Evolutionary conservation across 2,113 vertebrate species (phyloP), one percentile per base, ranked within the genome.

Genomic region (Ciconia boyciana): DNA sequence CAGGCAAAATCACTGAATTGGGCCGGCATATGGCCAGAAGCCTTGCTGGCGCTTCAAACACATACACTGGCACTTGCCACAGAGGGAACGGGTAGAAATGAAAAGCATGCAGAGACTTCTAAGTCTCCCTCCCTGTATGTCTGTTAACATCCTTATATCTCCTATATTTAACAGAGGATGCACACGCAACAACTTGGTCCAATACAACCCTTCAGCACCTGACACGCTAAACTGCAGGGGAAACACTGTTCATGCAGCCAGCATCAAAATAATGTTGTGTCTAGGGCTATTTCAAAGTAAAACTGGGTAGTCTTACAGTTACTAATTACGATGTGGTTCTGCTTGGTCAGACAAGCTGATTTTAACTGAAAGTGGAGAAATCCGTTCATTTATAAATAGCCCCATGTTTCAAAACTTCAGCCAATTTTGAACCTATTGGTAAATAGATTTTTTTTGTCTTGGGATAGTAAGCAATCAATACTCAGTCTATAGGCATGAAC

Each of bases 21-120:
- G 87, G 74, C 66, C 4, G 6, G 75, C 96, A 96, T 91, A 95
- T 93, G 93, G 96, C 78, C 90, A 70, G 87, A 93, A 76, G 58
- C 34, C 71, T 91, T 52, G 52, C 78, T 91, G 93, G 29, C 20
- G 3, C 81, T 96, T 90, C 84, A 55, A 71, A 79, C 41, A 82
- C 83, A 68, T 76, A 87, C 20, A 2, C 44, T 95, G 74, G 78
- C 78, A 90, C 87, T 87, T 87, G 85, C 52, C 74, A 85, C 48
- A 61, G 74, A 87, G 66, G 62, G 78, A 94, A 83, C 0, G 2
- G 21, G 18, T 29, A 70, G 34, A 83, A 94, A 83, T 24, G n/a
- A 83, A 89, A 96, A 80, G 46, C 58, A 83, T 11, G 10, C 24
- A 43, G 32, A 28, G 70, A n/a, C 7, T 91, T 93, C 36, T 14